Base-by-base conservation (phyloP, 1,140 invertebrate genomes). In the Palaemon carinicauda region DNA sequence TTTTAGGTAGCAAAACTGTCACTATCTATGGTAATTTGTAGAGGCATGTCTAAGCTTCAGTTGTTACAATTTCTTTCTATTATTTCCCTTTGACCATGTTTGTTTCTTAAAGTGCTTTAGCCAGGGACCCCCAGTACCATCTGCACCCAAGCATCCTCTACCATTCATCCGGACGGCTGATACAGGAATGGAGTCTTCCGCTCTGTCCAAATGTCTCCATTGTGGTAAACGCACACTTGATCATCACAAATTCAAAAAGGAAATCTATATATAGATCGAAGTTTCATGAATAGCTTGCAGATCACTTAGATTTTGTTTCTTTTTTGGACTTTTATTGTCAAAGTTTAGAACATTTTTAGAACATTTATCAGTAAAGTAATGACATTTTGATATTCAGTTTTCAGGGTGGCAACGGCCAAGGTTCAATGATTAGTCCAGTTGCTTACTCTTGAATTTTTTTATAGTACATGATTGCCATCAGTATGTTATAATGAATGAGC, bases 161-260 rank as follows among this genome's bases (percentile, higher is more conserved):
- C 81, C 60, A 82, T 82, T 82, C 81, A 82, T 69, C 81, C 33
- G 73, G 81, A 74, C 52, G 81, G 81, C 81, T 82, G 81, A 54
- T 69, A 74, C 81, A 74, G 54, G 71, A 74, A 71, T 27, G 65
- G 81, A 54, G 73, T 52, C 73, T 71, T 75, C 81, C 52, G 65
- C 81, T 82, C 60, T 51, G 33, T 73, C 81, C 80, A 50, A 75
- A 31, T 69, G 69, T 82, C 65, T 73, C 71, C 69, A 53, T 74
- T 52, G 69, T 82, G 81, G 81, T 82, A 82, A 82, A 82, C 52
- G 74, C 81, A 81, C 81, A 82, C 81, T 82, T 82, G 81, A 82
- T 82, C 81, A 75, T 80, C 65, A 71, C 78, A 56, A 75, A n/a
- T 33, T 41, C 41, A 41, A 41, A 41, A 41, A 41, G n/a, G 41